Conservation (phyloP, 2,113 vertebrate genomes). For the Mus spicilegus region DNA sequence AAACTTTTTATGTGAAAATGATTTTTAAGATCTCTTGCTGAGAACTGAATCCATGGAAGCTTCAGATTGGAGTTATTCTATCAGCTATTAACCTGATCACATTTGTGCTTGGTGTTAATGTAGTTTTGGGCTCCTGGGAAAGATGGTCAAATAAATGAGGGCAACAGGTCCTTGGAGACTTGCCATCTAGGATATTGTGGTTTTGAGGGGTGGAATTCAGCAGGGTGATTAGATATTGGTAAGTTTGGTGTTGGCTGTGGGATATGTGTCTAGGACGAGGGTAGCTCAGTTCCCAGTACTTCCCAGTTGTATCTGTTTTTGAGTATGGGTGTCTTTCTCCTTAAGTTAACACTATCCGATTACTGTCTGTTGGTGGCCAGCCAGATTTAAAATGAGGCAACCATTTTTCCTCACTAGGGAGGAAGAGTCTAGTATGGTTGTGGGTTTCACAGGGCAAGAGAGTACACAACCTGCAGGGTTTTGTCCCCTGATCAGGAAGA, state of each 20-base stretch:
- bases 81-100: not conserved
- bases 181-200: not conserved
- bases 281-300: not conserved
- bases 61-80: not conserved
- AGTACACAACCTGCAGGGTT: not conserved
- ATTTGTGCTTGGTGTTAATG: not conserved
- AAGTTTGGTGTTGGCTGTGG: fast-evolving
- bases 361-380: not conserved
- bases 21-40: not conserved
- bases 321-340: not conserved
- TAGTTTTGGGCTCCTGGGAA: not conserved
- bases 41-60: not conserved
- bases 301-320: not conserved
- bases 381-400: not conserved
- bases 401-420: not conserved
- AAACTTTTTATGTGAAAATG: constrained; percentile 37
- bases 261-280: not conserved
- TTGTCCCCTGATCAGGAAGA: not conserved
- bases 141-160: not conserved
- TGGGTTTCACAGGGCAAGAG: not conserved
- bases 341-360: not conserved
- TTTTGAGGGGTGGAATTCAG: not conserved
- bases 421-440: not conserved
- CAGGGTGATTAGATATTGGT: not conserved
- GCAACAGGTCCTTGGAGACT: not conserved